These are phyloP conservation scores for Scaptomyza tumidula DNA, from an alignment of 2,888 invertebrate species.

Conservation along the genomic window DNA sequence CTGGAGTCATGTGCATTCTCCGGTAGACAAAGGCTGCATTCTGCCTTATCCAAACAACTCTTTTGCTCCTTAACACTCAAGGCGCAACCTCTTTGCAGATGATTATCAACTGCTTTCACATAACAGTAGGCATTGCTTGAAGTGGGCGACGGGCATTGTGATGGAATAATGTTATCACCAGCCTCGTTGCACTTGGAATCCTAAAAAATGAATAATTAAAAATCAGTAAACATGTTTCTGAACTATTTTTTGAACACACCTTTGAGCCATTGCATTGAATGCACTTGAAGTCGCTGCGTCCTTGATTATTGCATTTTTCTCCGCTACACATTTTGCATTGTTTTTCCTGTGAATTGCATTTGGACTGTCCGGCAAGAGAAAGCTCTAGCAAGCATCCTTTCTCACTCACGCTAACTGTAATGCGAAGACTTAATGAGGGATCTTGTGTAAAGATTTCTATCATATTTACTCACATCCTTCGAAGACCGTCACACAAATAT, in stretches of 20 bases:
- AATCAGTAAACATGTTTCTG: not conserved
- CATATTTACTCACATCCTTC: constrained; percentile 72
- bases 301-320: constrained; percentile 77
- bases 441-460: not conserved
- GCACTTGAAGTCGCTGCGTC: constrained; percentile 75
- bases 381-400: constrained; percentile 75
- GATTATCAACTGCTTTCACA: constrained; percentile 44
- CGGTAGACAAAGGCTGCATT: constrained; percentile 77
- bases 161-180: constrained; percentile 39
- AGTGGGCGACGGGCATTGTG: constrained; percentile 74
- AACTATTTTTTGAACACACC: constrained; percentile 52
- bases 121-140: constrained; percentile 81
- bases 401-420: constrained; percentile 71
- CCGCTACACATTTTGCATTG: constrained; percentile 78
- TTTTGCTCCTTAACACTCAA: constrained; percentile 70
- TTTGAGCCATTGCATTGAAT: constrained; percentile 73
- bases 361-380: constrained; percentile 61
- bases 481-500: constrained; percentile 81
- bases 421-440: too few species aligned
- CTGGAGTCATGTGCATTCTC: constrained; percentile 40
- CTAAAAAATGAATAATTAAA: constrained; percentile 35
- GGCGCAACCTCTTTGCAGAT: constrained; percentile 77
- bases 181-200: constrained; percentile 63
- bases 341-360: constrained; percentile 59
- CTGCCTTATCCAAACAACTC: constrained; percentile 60